Conservation (phyloP, 2,113 vertebrate genomes). For the Cavia aperea region DNA sequence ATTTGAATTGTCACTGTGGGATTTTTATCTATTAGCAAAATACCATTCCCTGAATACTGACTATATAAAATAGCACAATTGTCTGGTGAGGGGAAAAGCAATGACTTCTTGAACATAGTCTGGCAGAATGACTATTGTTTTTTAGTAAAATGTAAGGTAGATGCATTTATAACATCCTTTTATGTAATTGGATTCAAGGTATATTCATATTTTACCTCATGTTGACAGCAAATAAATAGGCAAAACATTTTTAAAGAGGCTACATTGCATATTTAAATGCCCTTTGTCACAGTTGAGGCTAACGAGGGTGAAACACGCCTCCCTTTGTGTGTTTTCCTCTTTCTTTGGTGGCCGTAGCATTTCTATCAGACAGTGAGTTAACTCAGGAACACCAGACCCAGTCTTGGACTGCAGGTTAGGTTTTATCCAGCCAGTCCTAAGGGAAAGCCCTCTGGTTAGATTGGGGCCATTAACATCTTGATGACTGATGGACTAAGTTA, state of each 20-base stretch:
- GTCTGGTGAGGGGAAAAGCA: slow-evolving; percentile 32
- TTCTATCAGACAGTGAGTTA: background rate
- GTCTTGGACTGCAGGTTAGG: background rate
- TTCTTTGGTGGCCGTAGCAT: slow-evolving; percentile 1
- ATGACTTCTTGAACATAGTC: slow-evolving; percentile 38
- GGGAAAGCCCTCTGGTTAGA: slow-evolving; percentile 29
- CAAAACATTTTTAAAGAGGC: background rate
- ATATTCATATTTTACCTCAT: slow-evolving; percentile 31
- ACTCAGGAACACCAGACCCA: background rate
- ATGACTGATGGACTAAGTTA: slow-evolving; percentile 48
- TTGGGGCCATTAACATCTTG: slow-evolving; percentile 25
- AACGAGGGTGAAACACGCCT: background rate
- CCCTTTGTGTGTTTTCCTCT: background rate
- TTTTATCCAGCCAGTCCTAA: background rate
- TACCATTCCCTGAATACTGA: slow-evolving; percentile 53
- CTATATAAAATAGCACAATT: slow-evolving; percentile 46
- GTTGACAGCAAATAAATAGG: slow-evolving; percentile 48
- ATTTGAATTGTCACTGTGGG: slow-evolving; percentile 65
- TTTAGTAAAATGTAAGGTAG: slow-evolving; percentile 36
- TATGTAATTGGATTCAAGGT: slow-evolving; percentile 39
- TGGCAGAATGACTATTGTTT: background rate
- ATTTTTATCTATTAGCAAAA: slow-evolving; percentile 66
- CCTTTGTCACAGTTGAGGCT: background rate
- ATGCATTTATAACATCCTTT: slow-evolving; percentile 24
- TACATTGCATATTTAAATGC: background rate